Base-by-base conservation (phyloP, 92 coral and sea anemone genomes). In the Paragorgia papillata region DNA sequence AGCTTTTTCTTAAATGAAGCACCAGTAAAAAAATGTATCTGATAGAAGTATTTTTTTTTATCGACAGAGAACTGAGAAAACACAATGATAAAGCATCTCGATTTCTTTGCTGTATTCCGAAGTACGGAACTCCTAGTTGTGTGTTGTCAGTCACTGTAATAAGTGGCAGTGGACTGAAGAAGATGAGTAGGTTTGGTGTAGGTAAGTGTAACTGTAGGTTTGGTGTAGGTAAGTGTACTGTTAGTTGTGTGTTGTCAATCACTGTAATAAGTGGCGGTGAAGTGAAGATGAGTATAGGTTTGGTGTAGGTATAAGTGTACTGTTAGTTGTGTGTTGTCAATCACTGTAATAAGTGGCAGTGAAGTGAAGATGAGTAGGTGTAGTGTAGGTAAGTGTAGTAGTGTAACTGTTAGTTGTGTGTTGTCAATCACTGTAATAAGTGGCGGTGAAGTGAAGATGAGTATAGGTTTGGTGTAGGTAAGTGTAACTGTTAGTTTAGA, bases 41-140 rank as follows among this genome's bases (percentile, higher is more conserved):
- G n/a, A n/a, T n/a, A n/a, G n/a, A n/a, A n/a, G n/a, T 57, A 30
- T 24, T 25, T 22, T 67, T 50, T 20, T 50, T 5, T 50, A 9
- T 28, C 39, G 26, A 7, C 48, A 70, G 77, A n/a, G 77, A 70
- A 53, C 29, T 70, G 18, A 31, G 29, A 10, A 55, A 37, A 9
- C 62, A 70, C 15, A 50, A 50, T 21, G 77, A 29, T 9, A 70
- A 70, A 53, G 77, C 77, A 14, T 49, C 61, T 21, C 77, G 62
- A 5, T 70, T 94, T 83, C 88, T 83, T 82, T 94, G 98, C 69
- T 94, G 98, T 61, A 66, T 94, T 57, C 97, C 98, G 19, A 89
- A 76, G 9, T 94, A 96, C 34, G 91, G 98, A 9, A 80, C 85
- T 34, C 97, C 98, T 2, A 67, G 62, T 6, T 89, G 94, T 57